A percentile compares a stretch with the other conserved stretches of the same genome.
These are phyloP conservation scores for Cacatua alba DNA, from an alignment of 2,113 vertebrate genomes.

Conservation along the genomic window DNA sequence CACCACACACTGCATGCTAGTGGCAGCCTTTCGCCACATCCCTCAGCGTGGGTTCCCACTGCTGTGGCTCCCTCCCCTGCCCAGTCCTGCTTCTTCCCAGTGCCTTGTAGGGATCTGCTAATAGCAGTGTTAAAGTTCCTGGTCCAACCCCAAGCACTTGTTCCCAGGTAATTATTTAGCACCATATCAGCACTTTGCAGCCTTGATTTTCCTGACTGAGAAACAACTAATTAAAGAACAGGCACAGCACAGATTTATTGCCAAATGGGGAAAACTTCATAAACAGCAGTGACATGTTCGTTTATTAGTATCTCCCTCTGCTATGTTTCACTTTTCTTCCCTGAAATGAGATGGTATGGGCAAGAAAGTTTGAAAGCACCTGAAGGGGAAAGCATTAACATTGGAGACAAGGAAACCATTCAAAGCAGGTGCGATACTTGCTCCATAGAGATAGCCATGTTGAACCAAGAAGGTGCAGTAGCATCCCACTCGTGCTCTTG, in stretches of 20 bases:
- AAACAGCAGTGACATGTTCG: neutral
- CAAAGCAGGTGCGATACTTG: rapidly evolving
- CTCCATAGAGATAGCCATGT: neutral
- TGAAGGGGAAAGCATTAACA: neutral
- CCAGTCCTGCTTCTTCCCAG: neutral
- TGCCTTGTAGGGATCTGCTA: neutral
- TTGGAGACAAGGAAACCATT: neutral
- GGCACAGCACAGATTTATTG: neutral
- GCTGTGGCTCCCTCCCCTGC: neutral
- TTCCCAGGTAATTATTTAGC: constrained; percentile 47
- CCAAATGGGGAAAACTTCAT: constrained; percentile 4
- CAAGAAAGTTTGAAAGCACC: neutral
- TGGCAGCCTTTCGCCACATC: neutral
- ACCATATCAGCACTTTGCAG: constrained; percentile 28
- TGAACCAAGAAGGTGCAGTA: neutral
- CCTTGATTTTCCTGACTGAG: constrained; percentile 15
- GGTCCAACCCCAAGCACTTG: neutral
- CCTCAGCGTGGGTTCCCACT: neutral
- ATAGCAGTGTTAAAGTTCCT: neutral
- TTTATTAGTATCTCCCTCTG: neutral
- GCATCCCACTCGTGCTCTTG: neutral
- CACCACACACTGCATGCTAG: rapidly evolving
- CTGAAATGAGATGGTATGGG: neutral
- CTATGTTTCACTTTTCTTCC: neutral
- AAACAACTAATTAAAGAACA: constrained; percentile 55